Percentiles rank a stretch among this genome's conserved stretches.
Conservation (phyloP, 2,113 vertebrate species). For the Macaca nemestrina region DNA sequence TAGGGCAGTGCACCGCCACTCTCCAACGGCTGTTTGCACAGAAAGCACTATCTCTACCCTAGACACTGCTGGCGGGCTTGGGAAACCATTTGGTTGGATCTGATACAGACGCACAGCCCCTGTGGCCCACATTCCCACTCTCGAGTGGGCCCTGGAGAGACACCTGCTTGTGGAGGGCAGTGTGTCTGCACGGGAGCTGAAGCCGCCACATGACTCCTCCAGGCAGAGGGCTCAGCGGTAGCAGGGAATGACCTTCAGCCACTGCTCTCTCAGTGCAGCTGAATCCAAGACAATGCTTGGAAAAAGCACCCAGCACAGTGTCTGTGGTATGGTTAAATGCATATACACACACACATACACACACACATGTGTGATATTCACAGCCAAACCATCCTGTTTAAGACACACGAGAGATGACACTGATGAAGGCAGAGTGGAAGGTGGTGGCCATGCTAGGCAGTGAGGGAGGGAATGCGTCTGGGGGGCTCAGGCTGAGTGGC, state of each 20-base stretch:
- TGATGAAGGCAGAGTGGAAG: background rate
- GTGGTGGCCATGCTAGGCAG: too few relatives aligned
- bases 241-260: background rate
- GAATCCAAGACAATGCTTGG: background rate
- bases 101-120: rapidly evolving
- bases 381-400: background rate
- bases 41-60: rapidly evolving
- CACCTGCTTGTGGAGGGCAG: rapidly evolving
- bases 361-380: too few relatives aligned
- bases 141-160: rapidly evolving
- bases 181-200: rapidly evolving
- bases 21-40: rapidly evolving
- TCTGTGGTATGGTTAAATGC: background rate
- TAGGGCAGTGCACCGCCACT: rapidly evolving
- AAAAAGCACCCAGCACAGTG: background rate
- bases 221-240: rapidly evolving
- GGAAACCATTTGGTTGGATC: rapidly evolving
- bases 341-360: background rate
- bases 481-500: background rate
- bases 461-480: too few relatives aligned
- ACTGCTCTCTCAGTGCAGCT: background rate
- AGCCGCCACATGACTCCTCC: background rate
- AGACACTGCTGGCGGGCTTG: rapidly evolving
- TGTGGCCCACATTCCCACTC: rapidly evolving
- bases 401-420: rapidly evolving